These are phyloP conservation scores for Myotis yumanensis DNA, from an alignment of 2,113 vertebrate species.

Conservation along the genomic window DNA sequence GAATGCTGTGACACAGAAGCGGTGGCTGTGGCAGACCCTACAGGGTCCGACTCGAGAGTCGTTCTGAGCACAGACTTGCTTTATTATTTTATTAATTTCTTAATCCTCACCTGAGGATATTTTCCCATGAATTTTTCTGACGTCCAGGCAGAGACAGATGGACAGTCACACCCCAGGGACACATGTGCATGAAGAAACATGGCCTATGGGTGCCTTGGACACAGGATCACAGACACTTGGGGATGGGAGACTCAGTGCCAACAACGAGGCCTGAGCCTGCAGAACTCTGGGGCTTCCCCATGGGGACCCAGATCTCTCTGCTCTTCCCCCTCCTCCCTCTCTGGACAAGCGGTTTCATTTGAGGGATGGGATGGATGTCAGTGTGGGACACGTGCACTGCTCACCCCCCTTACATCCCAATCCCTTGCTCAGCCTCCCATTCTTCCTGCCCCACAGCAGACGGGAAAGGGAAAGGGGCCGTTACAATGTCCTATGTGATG, in stretches of 20 bases:
- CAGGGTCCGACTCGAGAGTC: no score
- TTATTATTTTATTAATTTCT: no score
- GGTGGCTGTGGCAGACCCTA: no score
- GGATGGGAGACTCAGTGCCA: background rate
- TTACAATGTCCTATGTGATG: no score
- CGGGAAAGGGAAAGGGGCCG: no score
- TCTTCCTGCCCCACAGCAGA: no score
- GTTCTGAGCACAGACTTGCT: no score
- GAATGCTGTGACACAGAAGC: no score
- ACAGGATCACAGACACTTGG: background rate
- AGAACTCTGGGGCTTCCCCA: background rate
- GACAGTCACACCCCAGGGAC: background rate
- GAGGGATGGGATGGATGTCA: background rate
- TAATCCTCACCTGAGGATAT: no score
- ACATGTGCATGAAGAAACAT: background rate
- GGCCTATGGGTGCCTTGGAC: background rate
- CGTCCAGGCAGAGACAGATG: background rate
- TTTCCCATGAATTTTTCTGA: no score
- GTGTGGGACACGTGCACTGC: background rate
- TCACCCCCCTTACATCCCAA: no score
- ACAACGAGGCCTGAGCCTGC: background rate
- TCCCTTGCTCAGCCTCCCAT: no score
- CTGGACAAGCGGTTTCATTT: background rate
- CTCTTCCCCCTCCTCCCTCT: background rate
- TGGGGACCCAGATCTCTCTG: background rate